phyloP scores from a whole-genome alignment of 2,888 invertebrate genomes.

The Lycia hirtaria region DNA sequence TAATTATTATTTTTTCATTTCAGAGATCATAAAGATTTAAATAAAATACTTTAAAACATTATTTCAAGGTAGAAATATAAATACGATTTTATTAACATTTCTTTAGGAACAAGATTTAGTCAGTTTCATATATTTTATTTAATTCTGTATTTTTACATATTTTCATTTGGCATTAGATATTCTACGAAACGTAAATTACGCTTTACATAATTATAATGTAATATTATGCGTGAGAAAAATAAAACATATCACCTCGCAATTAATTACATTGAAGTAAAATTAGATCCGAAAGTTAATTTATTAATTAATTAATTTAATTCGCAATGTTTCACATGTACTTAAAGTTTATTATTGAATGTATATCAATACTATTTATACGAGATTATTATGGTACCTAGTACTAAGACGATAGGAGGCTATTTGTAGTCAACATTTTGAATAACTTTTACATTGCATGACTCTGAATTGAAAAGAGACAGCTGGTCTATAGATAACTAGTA shows the following conservation, averaged over 20 bases:
- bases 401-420: no score
- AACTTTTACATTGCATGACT: no score
- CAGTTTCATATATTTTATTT: constrained; percentile 4
- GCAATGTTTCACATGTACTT: background rate
- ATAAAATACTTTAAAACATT: background rate
- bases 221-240: constrained; percentile 21
- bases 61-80: no score
- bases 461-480: no score
- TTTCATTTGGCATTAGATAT: constrained; percentile 15
- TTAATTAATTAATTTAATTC: no score
- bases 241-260: background rate
- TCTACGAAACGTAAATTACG: constrained; percentile 9
- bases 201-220: constrained; percentile 5
- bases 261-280: background rate
- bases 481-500: no score
- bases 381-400: no score
- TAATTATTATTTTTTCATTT: constrained; percentile 5
- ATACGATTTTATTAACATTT: constrained; percentile 1
- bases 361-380: background rate
- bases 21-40: constrained; percentile 21
- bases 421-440: no score
- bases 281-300: background rate
- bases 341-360: background rate
- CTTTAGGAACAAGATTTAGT: constrained; percentile 12
- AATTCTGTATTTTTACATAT: background rate